These are phyloP conservation scores for Pachydiplax longipennis DNA, from an alignment of 2,888 invertebrate genomes.

Conservation along the genomic window DNA sequence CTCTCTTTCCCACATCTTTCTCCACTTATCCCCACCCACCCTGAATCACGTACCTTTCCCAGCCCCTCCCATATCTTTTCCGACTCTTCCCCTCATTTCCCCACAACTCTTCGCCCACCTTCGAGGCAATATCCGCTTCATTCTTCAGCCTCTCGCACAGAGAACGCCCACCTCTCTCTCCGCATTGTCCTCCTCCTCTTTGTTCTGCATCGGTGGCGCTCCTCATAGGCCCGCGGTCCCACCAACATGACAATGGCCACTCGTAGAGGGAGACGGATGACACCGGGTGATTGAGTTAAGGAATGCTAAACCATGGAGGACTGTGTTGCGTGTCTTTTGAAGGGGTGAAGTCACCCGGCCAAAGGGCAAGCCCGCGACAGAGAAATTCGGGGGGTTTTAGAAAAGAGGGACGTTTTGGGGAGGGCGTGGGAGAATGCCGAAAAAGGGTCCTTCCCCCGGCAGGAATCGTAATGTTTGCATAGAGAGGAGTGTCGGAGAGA, in stretches of 20 bases:
- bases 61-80: not conserved
- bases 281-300: conserved; percentile 1
- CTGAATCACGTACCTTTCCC: not conserved
- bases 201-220: not conserved
- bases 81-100: not conserved
- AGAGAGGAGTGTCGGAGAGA: not conserved
- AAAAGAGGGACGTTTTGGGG: not conserved
- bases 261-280: not conserved
- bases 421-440: not conserved
- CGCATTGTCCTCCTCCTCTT: not conserved
- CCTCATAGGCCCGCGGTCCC: not conserved
- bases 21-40: not conserved
- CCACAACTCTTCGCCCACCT: not conserved
- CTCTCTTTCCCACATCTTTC: not conserved
- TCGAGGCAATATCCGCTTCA: not conserved
- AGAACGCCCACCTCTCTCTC: not conserved
- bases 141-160: not conserved
- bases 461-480: not conserved
- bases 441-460: not conserved
- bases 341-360: not conserved
- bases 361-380: not conserved
- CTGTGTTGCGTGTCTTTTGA: not conserved
- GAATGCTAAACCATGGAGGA: not conserved
- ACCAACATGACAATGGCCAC: not conserved
- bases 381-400: not conserved